Base-by-base conservation (phyloP, 2,113 vertebrate genomes). In the Zosterops lateralis region DNA sequence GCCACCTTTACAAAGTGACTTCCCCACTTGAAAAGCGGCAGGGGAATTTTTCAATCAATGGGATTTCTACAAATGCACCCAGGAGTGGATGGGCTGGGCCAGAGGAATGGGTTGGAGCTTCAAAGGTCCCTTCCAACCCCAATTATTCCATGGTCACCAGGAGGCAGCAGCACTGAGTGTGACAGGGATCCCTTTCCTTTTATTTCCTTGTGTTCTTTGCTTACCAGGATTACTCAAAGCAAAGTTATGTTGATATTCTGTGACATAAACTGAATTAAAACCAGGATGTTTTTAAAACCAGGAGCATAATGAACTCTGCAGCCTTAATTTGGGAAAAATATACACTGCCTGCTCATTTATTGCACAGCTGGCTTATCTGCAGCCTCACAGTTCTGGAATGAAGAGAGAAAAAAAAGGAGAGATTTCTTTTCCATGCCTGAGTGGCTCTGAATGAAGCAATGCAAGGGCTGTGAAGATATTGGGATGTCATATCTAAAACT, bases 1-100 rank as follows among this genome's bases (percentile, higher is more conserved):
- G 24, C n/a, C 83, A 56, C 34, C 47, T 1, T 18, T 2, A 11
- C 57, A 4, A 7, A 75, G 44, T 13, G 82, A 56, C 88, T 18
- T 26, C 2, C 34, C 36, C 81, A 12, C 32, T 5, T 14, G 7
- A 19, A n/a, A 65, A 89, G 48, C 0, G 0, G 7, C 0, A 7
- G 32, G 60, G 64, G n/a, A 20, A 4, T 48, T 79, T 42, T 58
- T 11, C 60, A 7, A 3, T 75, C 84, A 6, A 14, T 19, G 0
- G 8, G 32, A 16, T 71, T 45, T 28, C 24, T 6, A 25, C 31
- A 26, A 26, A n/a, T 1, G 18, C 45, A 36, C 2, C 24, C 61
- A 7, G 34, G 51, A 42, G 17, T 7, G 31, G 53, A n/a, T 21
- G 61, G 68, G 58, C 17, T 31, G 74, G 38, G 38, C 38, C 11